Evolutionary conservation across 1,140 invertebrate genomes (phyloP).

Genomic region (Lethrus apterus): DNA sequence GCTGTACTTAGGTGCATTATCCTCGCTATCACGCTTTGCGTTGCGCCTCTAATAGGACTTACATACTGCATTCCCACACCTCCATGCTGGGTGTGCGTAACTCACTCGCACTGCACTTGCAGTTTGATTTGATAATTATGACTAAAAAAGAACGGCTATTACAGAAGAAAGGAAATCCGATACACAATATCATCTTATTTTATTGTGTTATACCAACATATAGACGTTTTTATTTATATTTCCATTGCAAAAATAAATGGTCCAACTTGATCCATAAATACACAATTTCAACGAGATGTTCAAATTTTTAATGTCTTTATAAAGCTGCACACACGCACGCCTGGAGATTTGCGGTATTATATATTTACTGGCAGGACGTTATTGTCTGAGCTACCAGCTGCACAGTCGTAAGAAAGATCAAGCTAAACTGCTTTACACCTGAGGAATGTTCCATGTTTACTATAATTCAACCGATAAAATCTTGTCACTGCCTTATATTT

Average conservation of each 20-base stretch:
- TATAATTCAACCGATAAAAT: conserved; percentile 11
- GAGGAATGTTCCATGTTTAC: conserved; percentile 11
- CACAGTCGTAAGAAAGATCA: conserved; percentile 5
- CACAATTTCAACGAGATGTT: conserved; percentile 12
- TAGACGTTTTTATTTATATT: too few species aligned
- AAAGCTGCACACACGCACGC: conserved; percentile 2
- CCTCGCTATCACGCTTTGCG: conserved; percentile 3
- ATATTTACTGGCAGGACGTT: conserved; percentile 7
- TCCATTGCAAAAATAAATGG: too few species aligned
- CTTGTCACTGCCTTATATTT: conserved; percentile 9
- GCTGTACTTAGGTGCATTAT: conserved; percentile 15
- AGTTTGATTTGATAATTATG: too few species aligned
- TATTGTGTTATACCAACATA: too few species aligned
- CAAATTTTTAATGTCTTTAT: conserved; percentile 1
- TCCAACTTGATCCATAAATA: too few species aligned
- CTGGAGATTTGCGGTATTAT: conserved; percentile 6
- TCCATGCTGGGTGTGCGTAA: conserved; percentile 5
- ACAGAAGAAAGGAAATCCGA: too few species aligned
- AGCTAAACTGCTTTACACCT: conserved; percentile 11
- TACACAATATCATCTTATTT: too few species aligned
- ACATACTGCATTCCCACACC: conserved; percentile 16
- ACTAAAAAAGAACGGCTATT: too few species aligned
- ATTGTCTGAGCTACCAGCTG: conserved; percentile 11
- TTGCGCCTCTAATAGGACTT: conserved; percentile 7
- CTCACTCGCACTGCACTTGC: too few species aligned